Evolutionary conservation across 2,797 vertebrate genomes (phyloP).

Genomic region (Argyrosomus regius): DNA sequence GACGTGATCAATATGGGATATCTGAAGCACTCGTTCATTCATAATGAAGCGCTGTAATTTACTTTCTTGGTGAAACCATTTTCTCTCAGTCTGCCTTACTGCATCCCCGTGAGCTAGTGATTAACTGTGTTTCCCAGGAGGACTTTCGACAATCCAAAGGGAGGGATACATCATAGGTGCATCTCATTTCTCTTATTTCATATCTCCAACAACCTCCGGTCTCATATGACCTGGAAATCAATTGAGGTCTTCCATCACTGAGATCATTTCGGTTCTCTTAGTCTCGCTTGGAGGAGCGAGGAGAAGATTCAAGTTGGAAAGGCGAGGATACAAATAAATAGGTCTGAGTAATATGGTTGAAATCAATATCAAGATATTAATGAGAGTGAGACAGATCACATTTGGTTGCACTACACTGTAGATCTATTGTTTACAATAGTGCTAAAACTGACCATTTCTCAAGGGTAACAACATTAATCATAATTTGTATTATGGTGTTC

Average conservation of each 20-base stretch:
- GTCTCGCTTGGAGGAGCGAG: conserved; percentile 20
- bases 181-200: conserved; percentile 60
- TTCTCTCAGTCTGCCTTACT: conserved; percentile 4
- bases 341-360: conserved; percentile 10
- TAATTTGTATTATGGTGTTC: neutral
- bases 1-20: conserved; percentile 1
- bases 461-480: neutral
- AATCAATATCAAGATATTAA: conserved; percentile 57
- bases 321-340: conserved; percentile 29
- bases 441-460: neutral
- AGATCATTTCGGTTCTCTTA: conserved; percentile 30
- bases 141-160: conserved; percentile 37
- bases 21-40: conserved; percentile 13
- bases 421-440: conserved; percentile 1
- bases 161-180: conserved; percentile 33
- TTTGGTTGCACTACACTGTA: neutral
- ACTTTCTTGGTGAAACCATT: conserved; percentile 15
- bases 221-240: conserved; percentile 62
- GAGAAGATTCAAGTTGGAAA: conserved; percentile 10
- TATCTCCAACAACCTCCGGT: conserved; percentile 45
- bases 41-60: conserved; percentile 27
- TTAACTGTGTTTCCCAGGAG: conserved; percentile 43
- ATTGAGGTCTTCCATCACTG: conserved; percentile 53
- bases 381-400: conserved; percentile 15
- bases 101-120: conserved; percentile 32